Evolutionary conservation across 2,888 invertebrate genomes (phyloP), one percentile per base, ranked within the genome.

Genomic region (Pyrocoelia pectoralis): DNA sequence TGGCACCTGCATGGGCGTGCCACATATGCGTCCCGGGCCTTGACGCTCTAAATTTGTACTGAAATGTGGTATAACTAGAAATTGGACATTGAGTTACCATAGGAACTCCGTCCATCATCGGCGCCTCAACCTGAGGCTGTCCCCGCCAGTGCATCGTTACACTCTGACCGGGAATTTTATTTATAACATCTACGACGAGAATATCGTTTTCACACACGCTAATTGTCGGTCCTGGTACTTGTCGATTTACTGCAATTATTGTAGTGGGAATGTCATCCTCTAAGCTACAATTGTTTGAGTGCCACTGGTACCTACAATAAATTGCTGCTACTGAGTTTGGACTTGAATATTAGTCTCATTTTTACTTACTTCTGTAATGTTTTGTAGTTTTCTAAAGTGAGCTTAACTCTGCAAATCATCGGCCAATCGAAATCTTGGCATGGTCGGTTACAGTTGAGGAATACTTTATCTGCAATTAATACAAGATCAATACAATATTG

Each of bases 111-210:
- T 92, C 92, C 90, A 91, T 91, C 72, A 85, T 88, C 0, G 90
- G 90, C 1, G 89, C 85, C 85, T 72, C 84, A 80, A 78, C 87
- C 86, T 72, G 83, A 73, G 88, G 89, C 68, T 92, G 92, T 0
- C 93, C 94, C 74, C 92, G 89, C 92, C 93, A 94, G 76, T 94
- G 93, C 8, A 94, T 82, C 5, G 89, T 84, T 0, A 89, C 79
- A 52, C 88, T 88, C 73, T 89, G 87, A 18, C 88, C 88, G 0
- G 88, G 87, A 56, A 93, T 81, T 71, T 85, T 86, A 74, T 93
- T 93, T 52, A 85, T 83, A 1, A 93, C 89, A 76, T 91, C 90
- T 0, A 92, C 89, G 0, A 91, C 84, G 1, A 93, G 82, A 29
- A 89, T 85, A 74, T 93, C 93, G 71, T 90, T 89, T 50, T 88